These are phyloP conservation scores for Chinchilla lanigera DNA, from an alignment of 2,113 vertebrate species.

Conservation along the genomic window DNA sequence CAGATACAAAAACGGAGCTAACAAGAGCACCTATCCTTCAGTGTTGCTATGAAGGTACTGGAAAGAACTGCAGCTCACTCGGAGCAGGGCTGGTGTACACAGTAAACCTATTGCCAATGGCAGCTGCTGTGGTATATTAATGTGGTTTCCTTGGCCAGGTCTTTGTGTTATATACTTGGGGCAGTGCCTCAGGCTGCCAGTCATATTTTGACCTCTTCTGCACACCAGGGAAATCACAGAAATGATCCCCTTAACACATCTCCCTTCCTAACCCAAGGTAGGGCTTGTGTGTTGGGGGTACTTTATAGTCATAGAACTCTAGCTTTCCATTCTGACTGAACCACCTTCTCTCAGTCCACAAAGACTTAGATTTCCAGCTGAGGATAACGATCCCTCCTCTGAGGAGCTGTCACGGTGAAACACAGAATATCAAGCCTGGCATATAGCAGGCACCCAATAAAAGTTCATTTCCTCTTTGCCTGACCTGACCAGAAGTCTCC, in stretches of 20 bases:
- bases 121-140: not conserved
- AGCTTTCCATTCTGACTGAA: not conserved
- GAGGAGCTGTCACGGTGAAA: not conserved
- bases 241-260: not conserved
- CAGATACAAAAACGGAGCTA: not conserved
- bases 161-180: fast-evolving
- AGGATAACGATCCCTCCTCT: not conserved
- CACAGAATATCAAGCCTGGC: not conserved
- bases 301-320: not conserved
- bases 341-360: not conserved
- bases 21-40: not conserved
- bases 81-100: not conserved
- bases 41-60: not conserved
- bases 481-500: not conserved
- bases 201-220: not conserved
- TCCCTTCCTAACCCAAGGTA: not conserved
- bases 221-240: not conserved
- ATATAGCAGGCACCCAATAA: not conserved
- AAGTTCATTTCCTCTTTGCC: not conserved
- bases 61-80: not conserved
- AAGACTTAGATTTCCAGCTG: not conserved
- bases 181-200: not conserved
- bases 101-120: not conserved
- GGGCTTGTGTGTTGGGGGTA: not conserved
- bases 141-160: not conserved